Evolutionary conservation across 2,797 vertebrate genomes (phyloP).

Genomic region (Cynopterus sphinx): DNA sequence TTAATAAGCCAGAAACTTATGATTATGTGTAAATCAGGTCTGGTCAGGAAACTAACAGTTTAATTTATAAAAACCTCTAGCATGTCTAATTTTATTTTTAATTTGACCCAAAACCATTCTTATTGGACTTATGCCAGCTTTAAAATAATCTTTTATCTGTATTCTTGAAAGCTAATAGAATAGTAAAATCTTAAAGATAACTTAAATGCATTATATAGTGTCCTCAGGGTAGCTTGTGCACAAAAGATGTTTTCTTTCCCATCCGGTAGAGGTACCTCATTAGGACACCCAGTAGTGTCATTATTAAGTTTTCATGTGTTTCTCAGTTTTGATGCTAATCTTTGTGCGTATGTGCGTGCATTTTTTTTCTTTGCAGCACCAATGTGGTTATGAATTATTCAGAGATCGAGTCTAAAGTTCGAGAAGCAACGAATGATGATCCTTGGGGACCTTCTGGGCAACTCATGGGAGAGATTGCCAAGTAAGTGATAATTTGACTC

Average conservation of each 20-base stretch:
- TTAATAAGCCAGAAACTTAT: conserved; percentile 39
- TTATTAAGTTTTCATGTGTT: conserved; percentile 90
- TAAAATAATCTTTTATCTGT: conserved; percentile 82
- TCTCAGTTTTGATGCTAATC: conserved; percentile 90
- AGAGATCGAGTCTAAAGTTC: conserved; percentile 98
- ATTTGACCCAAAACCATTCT: conserved; percentile 81
- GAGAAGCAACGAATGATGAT: conserved; percentile 99
- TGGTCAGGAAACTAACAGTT: conserved; percentile 55
- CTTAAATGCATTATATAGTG: conserved; percentile 81
- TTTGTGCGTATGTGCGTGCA: conserved; percentile 83
- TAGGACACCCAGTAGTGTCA: conserved; percentile 85
- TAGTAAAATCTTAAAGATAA: conserved; percentile 84
- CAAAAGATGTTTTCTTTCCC: conserved; percentile 83
- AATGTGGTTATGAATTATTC: conserved; percentile 99
- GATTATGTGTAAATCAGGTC: conserved; percentile 25
- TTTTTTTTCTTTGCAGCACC: conserved; percentile 90
- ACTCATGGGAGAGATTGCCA: conserved; percentile 97
- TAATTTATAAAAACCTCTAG: conserved; percentile 51
- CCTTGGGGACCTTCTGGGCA: conserved; percentile 99
- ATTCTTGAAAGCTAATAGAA: conserved; percentile 83
- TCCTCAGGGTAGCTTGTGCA: conserved; percentile 84
- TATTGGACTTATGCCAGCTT: conserved; percentile 76
- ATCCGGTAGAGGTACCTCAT: conserved; percentile 86
- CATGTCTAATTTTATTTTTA: conserved; percentile 77
- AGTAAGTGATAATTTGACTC: conserved; percentile 92